Evolutionary conservation across 2,797 vertebrate species (phyloP), one percentile per base, ranked within the genome.

Genomic region (Sebastes trivittatus): DNA sequence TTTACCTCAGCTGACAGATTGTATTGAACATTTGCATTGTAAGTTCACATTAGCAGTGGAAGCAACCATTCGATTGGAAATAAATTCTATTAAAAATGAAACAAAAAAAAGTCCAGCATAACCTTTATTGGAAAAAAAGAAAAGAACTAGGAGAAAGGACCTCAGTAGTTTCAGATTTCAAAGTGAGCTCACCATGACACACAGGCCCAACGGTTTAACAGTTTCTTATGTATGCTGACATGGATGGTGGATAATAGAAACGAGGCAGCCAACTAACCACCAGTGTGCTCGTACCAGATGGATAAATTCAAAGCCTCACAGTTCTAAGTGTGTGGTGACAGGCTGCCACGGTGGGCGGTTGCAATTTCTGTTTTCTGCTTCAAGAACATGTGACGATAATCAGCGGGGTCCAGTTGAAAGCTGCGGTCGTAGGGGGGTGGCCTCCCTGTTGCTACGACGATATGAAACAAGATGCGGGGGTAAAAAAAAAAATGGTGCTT

Each of bases 291-390:
- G 49, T 34, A 92, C 69, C 92, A 94, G 92, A 94, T 94, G 93
- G 91, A 89, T 87, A 76, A 77, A 92, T 86, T 88, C 89, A 92
- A 89, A 93, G 89, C 74, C 73, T 92, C 81, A 58, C 87, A 87
- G 84, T 73, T 89, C 84, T 75, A 38, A 89, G 82, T 85, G 92
- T 86, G 88, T 63, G 84, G 78, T 36, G 86, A 92, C 92, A 92
- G 91, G 89, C 91, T 91, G 90, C 83, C 86, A 25, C 30, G 54
- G 92, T 92, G 88, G 93, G 93, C 76, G 92, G 92, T 34, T 80
- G 90, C 85, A 82, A 86, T 92, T 93, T 90, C 70, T 69, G 87
- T 75, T 77, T 78, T 85, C 83, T 86, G 81, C 88, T 78, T 80
- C 78, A 82, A 90, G 86, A 88, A 87, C 88, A 87, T 87, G 91